Evolutionary conservation across 2,888 invertebrate species (phyloP), one percentile per base, ranked within the genome.

Genomic region (Lamellibrachia columna): DNA sequence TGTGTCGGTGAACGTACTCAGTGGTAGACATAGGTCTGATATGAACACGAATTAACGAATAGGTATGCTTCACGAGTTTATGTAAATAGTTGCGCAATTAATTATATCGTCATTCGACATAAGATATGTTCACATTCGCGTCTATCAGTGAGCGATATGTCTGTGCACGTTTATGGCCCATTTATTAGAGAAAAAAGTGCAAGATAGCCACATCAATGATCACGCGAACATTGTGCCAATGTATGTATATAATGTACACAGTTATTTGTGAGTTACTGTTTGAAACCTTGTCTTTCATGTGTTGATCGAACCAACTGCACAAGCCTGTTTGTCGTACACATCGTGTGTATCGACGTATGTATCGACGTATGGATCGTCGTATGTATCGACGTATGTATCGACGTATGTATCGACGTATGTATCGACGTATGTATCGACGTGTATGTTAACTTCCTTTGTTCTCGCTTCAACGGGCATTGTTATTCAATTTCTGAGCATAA

Each of bases 221-320:
- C 7, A 75, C 75, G 22, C 15, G 22, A 75, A 75, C 75, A 75
- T 15, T 75, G 40, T 40, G 75, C 75, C 75, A 75, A n/a, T 75
- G 75, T n/a, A 75, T 75, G 75, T 75, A 75, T 75, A 75, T 75
- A 15, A 15, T 75, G 75, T 75, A 75, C 75, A 75, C n/a, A 75
- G 75, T 75, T 75, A 75, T 15, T 15, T 75, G 75, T 75, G 11
- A 15, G 75, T 75, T 75, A 75, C 75, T 75, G 75, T 75, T 75
- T 75, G 75, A 75, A 75, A 75, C 75, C 75, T 75, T 75, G 75
- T 75, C 75, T 75, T 75, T 75, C 75, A 75, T 75, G 75, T 75
- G 22, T 75, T 75, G 75, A 75, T 75, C 75, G 75, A 75, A 75
- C 75, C 75, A 75, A 75, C 75, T 75, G 75, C 75, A 75, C 75